phyloP scores from a whole-genome alignment of 2,797 vertebrate species.

The Amblyopsis hoosieri region DNA sequence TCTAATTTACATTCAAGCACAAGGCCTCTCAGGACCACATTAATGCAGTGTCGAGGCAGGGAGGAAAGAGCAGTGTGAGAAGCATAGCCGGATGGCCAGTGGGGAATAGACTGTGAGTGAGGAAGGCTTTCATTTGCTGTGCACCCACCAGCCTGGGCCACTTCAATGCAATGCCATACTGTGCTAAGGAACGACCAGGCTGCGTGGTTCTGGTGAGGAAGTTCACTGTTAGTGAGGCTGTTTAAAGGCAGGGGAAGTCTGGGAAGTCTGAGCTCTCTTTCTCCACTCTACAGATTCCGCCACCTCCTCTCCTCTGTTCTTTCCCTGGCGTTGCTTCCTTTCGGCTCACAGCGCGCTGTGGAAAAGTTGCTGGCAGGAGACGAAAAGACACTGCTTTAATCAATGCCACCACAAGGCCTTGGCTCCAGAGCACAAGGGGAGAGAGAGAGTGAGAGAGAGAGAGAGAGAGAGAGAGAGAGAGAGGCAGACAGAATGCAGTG shows the following conservation, averaged over 20 bases:
- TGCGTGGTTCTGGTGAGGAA: constrained; percentile 51
- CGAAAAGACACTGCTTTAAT: constrained; percentile 70
- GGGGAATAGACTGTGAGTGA: constrained; percentile 42
- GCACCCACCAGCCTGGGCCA: no score
- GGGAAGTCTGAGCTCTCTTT: constrained; percentile 31
- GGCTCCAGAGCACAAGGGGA: constrained; percentile 48
- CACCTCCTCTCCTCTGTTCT: constrained; percentile 42
- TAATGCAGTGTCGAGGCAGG: constrained; percentile 31
- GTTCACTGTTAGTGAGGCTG: constrained; percentile 39
- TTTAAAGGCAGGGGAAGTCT: constrained; percentile 32
- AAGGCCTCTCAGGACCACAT: constrained; percentile 40
- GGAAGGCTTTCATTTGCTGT: constrained; percentile 21
- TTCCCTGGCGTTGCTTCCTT: constrained; percentile 50
- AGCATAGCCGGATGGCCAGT: constrained; percentile 36
- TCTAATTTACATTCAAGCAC: constrained; percentile 65
- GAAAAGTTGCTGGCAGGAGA: constrained; percentile 67
- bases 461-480: constrained; percentile 16
- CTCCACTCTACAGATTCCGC: constrained; percentile 40
- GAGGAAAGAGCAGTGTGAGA: constrained; percentile 32
- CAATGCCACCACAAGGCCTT: constrained; percentile 69
- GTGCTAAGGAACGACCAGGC: constrained; percentile 49
- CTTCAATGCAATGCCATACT: constrained; percentile 24
- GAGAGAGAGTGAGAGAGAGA: neutral
- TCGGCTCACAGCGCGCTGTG: constrained; percentile 52
- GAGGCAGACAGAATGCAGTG: constrained; percentile 15